These are phyloP conservation scores for Gambelia wislizenii DNA, from an alignment of 2,797 vertebrate genomes.

Conservation along the genomic window DNA sequence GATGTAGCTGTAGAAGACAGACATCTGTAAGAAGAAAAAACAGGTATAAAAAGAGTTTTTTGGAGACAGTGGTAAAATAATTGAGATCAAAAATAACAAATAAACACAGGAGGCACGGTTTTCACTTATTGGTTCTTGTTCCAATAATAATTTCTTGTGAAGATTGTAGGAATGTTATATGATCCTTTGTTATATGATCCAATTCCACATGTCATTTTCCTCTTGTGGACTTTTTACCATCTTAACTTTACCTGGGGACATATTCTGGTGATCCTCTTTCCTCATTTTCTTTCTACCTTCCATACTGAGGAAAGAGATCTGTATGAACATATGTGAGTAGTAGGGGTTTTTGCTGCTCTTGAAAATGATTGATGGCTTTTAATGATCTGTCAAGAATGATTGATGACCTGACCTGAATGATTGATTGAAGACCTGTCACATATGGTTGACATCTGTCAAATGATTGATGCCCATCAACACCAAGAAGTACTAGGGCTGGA, in stretches of 20 bases:
- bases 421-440: no score
- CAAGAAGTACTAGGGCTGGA: no score
- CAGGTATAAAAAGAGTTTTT: neutral
- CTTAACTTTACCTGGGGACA: neutral
- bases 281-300: neutral
- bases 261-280: neutral
- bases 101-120: neutral
- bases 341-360: no score
- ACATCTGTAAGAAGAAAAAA: neutral
- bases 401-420: no score
- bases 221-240: neutral
- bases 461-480: no score
- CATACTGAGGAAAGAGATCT: no score
- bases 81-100: neutral
- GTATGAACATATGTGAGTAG: no score
- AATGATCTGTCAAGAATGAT: no score
- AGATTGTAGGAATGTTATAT: neutral
- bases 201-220: neutral
- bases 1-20: neutral
- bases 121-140: neutral
- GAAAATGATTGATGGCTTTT: no score
- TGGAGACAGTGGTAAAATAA: neutral
- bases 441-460: no score
- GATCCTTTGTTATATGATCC: neutral
- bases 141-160: neutral